These are phyloP conservation scores for Zelleria hepariella DNA, from an alignment of 2,888 invertebrate species.

Conservation along the genomic window DNA sequence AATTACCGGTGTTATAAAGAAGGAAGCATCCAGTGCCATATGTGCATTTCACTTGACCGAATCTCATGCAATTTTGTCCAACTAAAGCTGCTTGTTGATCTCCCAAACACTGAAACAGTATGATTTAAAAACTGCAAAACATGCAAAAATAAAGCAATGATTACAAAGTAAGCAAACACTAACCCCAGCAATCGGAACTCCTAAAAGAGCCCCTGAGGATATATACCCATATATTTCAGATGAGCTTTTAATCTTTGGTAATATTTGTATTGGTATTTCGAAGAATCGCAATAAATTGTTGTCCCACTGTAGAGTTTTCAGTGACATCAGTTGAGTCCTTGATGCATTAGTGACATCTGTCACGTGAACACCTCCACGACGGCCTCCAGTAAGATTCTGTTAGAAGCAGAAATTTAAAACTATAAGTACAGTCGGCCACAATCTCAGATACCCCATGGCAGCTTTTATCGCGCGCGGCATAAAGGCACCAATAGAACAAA, in stretches of 20 bases:
- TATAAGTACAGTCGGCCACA: background rate
- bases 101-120: conserved; percentile 81
- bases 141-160: background rate
- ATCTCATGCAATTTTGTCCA: conserved; percentile 90
- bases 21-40: conserved; percentile 97
- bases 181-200: conserved; percentile 91
- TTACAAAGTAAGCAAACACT: conserved; percentile 27
- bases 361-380: conserved; percentile 75
- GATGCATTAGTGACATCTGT: conserved; percentile 99
- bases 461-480: too few relatives aligned
- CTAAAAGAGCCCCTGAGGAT: conserved; percentile 79
- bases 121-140: conserved; percentile 10
- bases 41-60: conserved; percentile 94
- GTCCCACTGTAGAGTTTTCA: conserved; percentile 92
- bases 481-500: too few relatives aligned
- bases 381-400: conserved; percentile 74
- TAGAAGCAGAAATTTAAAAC: conserved; percentile 12
- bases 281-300: conserved; percentile 89
- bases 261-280: conserved; percentile 83
- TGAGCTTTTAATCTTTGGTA: conserved; percentile 92
- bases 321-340: conserved; percentile 95
- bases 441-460: background rate
- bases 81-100: conserved; percentile 96
- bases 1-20: conserved; percentile 90
- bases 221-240: conserved; percentile 93